Evolutionary conservation across 2,113 vertebrate species (phyloP).

Genomic region (Corythornis cristatus): DNA sequence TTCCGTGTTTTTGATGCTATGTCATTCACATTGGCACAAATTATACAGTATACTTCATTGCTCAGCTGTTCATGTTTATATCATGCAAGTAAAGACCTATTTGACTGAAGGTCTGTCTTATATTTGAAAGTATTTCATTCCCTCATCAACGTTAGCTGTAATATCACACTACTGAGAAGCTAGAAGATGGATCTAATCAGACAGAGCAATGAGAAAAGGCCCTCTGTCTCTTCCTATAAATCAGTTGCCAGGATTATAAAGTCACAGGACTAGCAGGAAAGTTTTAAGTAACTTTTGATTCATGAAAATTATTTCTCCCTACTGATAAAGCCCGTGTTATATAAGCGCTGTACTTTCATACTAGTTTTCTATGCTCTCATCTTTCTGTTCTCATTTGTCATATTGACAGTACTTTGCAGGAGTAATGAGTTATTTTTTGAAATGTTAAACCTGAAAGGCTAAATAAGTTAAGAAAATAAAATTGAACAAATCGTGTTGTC

Average conservation of each 20-base stretch:
- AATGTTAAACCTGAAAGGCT: not conserved
- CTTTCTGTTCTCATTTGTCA: constrained; percentile 14
- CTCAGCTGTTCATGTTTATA: not conserved
- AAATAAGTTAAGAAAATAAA: not conserved
- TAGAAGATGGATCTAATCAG: not conserved
- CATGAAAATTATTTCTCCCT: not conserved
- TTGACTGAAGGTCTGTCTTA: not conserved
- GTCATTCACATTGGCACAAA: not conserved
- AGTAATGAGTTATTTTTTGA: not conserved
- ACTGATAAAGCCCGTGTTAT: not conserved
- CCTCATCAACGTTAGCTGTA: not conserved
- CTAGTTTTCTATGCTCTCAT: not conserved
- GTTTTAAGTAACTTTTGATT: constrained; percentile 1
- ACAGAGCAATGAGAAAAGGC: not conserved
- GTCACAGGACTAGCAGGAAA: not conserved
- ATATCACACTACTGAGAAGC: not conserved
- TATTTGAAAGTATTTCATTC: not conserved
- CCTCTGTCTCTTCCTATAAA: not conserved
- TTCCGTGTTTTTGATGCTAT: not conserved
- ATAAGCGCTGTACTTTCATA: not conserved
- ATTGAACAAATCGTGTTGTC: not conserved
- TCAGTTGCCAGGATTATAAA: not conserved
- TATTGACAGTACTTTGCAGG: not conserved
- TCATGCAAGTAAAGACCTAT: not conserved
- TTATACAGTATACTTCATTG: not conserved